Percentiles rank a stretch among this genome's conserved stretches.
Evolutionary conservation across 2,113 vertebrate species (phyloP).

Genomic region (Hystrix brachyura): DNA sequence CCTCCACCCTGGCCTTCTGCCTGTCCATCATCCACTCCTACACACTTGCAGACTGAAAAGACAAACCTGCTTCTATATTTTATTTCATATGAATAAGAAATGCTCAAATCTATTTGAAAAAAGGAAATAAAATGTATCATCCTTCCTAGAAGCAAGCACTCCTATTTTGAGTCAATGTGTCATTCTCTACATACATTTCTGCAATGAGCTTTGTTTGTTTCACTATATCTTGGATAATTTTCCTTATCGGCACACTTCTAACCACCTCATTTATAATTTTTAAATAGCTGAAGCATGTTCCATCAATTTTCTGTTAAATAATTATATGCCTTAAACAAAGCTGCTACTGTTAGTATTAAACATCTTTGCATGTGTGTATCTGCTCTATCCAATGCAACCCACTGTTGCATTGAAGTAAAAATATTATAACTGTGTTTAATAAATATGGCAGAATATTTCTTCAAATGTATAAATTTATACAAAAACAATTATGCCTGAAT

Average conservation of each 20-base stretch:
- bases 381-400: neutral
- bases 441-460: constrained; percentile 3
- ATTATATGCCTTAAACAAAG: neutral
- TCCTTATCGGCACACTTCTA: neutral
- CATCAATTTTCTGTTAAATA: neutral
- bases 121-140: neutral
- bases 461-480: neutral
- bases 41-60: neutral
- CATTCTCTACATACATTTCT: neutral
- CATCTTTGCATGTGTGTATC: neutral
- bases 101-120: constrained; percentile 11
- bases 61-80: neutral
- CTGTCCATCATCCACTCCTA: neutral
- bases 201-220: constrained; percentile 1
- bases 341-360: neutral
- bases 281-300: neutral
- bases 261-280: neutral
- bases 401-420: neutral
- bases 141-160: neutral
- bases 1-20: neutral
- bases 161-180: neutral
- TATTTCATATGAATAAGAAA: neutral
- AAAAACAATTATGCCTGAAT: neutral
- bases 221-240: neutral
- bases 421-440: neutral